These are phyloP conservation scores for Megaptera novaeangliae DNA, from an alignment of 2,113 vertebrate genomes.

Conservation along the genomic window DNA sequence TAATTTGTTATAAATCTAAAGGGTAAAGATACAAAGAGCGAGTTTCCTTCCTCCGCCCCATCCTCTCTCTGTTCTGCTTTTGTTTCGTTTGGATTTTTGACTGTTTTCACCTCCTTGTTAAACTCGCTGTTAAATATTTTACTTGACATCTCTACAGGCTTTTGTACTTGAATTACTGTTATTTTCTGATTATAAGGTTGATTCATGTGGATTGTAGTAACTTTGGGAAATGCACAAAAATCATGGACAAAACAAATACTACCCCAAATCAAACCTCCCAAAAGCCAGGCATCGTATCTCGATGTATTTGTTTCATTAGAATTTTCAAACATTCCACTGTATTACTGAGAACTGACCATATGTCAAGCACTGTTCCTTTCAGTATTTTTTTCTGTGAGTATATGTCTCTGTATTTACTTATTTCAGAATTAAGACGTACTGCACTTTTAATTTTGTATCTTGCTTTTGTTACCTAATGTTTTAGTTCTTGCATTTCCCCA, in stretches of 20 bases:
- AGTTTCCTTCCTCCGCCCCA: not conserved
- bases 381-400: not conserved
- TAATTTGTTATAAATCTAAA: not conserved
- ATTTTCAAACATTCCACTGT: not conserved
- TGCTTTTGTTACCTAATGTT: not conserved
- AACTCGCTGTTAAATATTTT: not conserved
- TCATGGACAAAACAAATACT: not conserved
- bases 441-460: not conserved
- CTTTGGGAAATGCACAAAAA: not conserved
- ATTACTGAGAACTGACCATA: too few species aligned
- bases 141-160: not conserved
- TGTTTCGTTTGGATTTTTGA: not conserved
- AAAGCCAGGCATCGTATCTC: not conserved
- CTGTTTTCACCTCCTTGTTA: not conserved
- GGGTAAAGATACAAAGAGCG: not conserved
- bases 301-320: not conserved
- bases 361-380: too few species aligned
- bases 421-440: not conserved
- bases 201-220: not conserved
- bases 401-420: not conserved
- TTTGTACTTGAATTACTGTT: not conserved
- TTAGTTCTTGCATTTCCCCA: not conserved
- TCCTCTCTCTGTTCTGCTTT: not conserved
- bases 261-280: not conserved
- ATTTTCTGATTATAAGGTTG: not conserved